phyloP scores from a whole-genome alignment of 2,888 invertebrate genomes.

The Imbricaverruca yamaguchii region DNA sequence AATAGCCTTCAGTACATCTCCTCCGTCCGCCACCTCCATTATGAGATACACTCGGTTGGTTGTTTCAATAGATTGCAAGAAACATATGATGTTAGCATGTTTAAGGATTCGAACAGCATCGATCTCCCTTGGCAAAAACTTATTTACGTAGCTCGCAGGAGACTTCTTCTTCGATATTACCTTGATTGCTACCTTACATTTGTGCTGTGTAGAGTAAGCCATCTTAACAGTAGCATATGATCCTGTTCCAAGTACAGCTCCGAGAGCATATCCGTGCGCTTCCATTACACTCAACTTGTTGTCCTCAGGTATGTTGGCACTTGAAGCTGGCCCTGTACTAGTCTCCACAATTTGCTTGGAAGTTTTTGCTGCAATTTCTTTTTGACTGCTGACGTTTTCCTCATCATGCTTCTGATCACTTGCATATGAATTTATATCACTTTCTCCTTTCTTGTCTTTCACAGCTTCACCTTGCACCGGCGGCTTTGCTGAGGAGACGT shows the following conservation, averaged over 20 bases:
- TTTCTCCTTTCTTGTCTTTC: neutral
- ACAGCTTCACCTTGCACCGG: neutral
- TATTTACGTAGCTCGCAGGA: neutral
- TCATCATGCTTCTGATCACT: neutral
- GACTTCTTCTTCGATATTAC: neutral
- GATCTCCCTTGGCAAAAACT: neutral
- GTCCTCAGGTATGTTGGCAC: neutral
- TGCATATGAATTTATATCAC: neutral
- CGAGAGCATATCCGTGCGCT: neutral
- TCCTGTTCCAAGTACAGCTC: neutral
- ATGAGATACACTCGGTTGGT: constrained; percentile 3
- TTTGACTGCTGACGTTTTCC: neutral
- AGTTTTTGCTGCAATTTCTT: neutral
- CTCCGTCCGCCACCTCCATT: neutral
- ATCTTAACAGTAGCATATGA: constrained; percentile 1
- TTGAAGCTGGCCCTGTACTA: neutral
- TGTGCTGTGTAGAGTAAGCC: neutral
- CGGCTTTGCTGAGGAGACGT: neutral
- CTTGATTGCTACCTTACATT: neutral
- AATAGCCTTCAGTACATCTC: neutral
- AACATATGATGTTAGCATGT: neutral
- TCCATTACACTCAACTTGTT: constrained; percentile 1
- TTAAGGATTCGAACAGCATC: neutral
- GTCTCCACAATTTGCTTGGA: neutral
- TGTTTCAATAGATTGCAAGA: constrained; percentile 2